These are phyloP conservation scores for Hystrix brachyura DNA, from an alignment of 2,113 vertebrate genomes.

Conservation along the genomic window DNA sequence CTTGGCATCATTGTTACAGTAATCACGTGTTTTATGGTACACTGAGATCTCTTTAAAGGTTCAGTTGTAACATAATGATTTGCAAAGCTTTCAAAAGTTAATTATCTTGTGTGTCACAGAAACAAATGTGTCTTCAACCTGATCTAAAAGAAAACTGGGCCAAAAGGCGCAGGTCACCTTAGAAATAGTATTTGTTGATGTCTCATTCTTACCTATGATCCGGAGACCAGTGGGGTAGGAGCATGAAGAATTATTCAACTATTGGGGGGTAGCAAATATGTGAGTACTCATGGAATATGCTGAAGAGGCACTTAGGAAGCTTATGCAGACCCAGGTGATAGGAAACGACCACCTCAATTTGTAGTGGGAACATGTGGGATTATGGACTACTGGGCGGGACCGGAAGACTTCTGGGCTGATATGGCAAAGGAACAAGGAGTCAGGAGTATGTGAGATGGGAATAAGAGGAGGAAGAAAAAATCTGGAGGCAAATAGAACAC, in stretches of 20 bases:
- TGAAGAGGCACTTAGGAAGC: neutral
- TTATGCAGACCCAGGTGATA: neutral
- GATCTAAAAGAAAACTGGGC: neutral
- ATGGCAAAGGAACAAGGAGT: too few species aligned
- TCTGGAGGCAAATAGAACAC: neutral
- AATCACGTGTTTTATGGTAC: conserved; percentile 73
- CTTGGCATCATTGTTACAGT: conserved; percentile 70
- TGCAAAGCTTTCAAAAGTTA: conserved; percentile 74
- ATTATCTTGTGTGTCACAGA: conserved; percentile 63
- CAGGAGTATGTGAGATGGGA: neutral
- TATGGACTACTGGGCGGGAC: neutral
- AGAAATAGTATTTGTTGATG: neutral
- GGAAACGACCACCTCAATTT: neutral
- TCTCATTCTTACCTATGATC: neutral
- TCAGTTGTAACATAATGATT: conserved; percentile 64
- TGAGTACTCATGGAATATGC: neutral
- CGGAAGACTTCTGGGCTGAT: neutral
- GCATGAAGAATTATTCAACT: neutral
- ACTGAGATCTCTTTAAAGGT: conserved; percentile 58
- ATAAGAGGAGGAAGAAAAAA: neutral
- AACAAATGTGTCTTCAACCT: neutral
- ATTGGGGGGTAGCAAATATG: neutral
- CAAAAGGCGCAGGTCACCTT: conserved; percentile 1
- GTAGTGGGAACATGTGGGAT: neutral
- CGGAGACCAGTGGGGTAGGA: neutral